These are phyloP conservation scores for Acrossocheilus wenchowensis DNA, from an alignment of 2,797 vertebrate genomes.

Conservation along the genomic window DNA sequence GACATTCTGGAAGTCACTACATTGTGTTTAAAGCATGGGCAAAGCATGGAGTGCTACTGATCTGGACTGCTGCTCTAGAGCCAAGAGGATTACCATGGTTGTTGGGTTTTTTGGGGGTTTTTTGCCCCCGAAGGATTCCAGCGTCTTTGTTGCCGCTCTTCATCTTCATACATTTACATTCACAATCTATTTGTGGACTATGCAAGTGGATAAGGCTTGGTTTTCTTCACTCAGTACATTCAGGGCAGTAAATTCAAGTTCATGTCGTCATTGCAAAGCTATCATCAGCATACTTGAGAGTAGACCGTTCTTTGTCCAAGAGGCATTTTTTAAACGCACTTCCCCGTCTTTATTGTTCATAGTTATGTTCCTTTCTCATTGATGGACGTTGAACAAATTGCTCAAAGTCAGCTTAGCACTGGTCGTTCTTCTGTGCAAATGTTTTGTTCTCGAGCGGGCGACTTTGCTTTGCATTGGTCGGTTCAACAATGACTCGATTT, in stretches of 20 bases:
- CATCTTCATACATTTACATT: constrained; percentile 27
- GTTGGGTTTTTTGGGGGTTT: not conserved
- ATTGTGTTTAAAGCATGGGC: constrained; percentile 43
- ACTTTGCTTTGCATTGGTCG: not conserved
- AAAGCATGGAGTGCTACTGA: constrained; percentile 25
- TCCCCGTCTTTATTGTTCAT: constrained; percentile 30
- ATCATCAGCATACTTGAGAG: constrained; percentile 52
- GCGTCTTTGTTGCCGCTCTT: constrained; percentile 13
- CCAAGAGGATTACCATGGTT: constrained; percentile 40
- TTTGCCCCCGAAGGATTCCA: not conserved
- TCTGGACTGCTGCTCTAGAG: constrained; percentile 38
- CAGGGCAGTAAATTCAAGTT: constrained; percentile 51
- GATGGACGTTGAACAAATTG: constrained; percentile 15
- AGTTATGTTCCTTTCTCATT: constrained; percentile 27
- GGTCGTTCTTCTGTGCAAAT: constrained; percentile 33
- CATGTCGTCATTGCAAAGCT: constrained; percentile 7
- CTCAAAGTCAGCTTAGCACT: constrained; percentile 12
- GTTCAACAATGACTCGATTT: not conserved
- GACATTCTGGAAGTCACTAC: constrained; percentile 55
- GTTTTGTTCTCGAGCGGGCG: constrained; percentile 32
- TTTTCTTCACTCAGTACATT: constrained; percentile 53
- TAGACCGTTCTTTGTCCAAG: constrained; percentile 41
- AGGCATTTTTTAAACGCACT: constrained; percentile 43
- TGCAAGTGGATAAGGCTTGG: constrained; percentile 63
- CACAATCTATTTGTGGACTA: constrained; percentile 57